Base-by-base conservation (phyloP, 2,797 vertebrate species). In the Peromyscus attwateri region DNA sequence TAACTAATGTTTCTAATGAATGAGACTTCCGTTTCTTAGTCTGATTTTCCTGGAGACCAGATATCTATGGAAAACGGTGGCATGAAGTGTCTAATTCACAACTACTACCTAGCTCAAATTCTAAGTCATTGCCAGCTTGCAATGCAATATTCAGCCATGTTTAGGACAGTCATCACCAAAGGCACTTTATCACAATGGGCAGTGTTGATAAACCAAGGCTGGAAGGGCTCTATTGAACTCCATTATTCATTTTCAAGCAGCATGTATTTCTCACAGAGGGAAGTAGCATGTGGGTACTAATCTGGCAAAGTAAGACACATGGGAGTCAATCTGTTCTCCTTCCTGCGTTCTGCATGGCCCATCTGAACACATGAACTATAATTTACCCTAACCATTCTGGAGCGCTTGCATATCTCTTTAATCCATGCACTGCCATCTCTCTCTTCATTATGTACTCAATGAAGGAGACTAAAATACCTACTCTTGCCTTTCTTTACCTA, bases 221-320 rank as follows among this genome's bases (percentile, higher is more conserved):
- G 9, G 43, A 55, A 46, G 31, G n/a, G 89, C 29, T 31, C 46
- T 43, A 52, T 3, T 64, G 64, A 76, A 88, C 21, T 83, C n/a
- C 76, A 13, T 6, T 68, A 52, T 68, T 92, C 52, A 83, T 91
- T 95, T 95, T 34, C 64, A 95, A 66, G 25, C 31, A 91, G n/a
- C 40, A 46, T 34, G 7, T 81, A 17, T 66, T 29, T 79, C 14
- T 17, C 62, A 88, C 12, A 73, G 37, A 80, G 37, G 19, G 25
- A 87, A 71, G 27, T 70, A 46, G 31, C n/a, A 95, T 68, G 29
- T 92, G 49, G 37, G 31, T 81, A 70, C 64, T 80, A 73, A 96
- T 76, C 71, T 93, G 87, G 49, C 49, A 76, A 91, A 88, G 60
- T 89, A 40, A 88, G 23, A 25, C 55, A 87, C 46, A 60, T 80